Evolutionary conservation across 2,888 invertebrate genomes (phyloP), one percentile per base, ranked within the genome.

Genomic region (Caenorhabditis sp.): DNA sequence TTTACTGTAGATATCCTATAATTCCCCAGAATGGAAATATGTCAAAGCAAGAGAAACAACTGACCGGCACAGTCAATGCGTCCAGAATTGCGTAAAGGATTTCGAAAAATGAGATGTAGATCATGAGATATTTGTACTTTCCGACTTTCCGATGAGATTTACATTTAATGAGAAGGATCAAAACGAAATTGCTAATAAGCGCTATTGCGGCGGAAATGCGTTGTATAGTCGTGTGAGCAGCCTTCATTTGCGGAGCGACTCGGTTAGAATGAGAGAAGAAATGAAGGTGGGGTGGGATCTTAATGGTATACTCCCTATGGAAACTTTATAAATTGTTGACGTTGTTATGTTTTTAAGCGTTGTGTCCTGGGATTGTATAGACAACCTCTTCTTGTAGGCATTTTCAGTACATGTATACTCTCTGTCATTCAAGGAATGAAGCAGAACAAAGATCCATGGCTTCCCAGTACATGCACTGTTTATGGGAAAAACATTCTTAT

Each of bases 91-190:
- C 53, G 18, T 71, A 71, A 15, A 60, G 51, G 8, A 62, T 55
- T 32, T 71, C 71, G 32, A 71, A 71, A 8, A 53, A 20, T 0
- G 71, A 37, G 0, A 60, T 71, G 40, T 71, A 71, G 22, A 62
- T 55, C 71, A 71, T 71, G n/a, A 71, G 55, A 55, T 55, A 47
- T 20, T 55, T 55, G 62, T 71, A 71, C 15, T 24, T 55, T 55
- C 61, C 76, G 15, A 76, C 22, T 18, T 53, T 61, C n/a, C 28
- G 40, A 26, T 62, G 72, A 1, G 72, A 72, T 64, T 64, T 72
- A 35, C 22, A 69, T 6, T 22, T 32, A 3, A 69, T 69, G 5
- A 69, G 51, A 4, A 60, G 3, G n/a, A 69, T 51, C 15, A 58
- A 22, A 0, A 69, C 9, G 6, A 60, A 0, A 13, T 69, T 69